Evolutionary conservation across 2,797 vertebrate genomes (phyloP).

Genomic region (Gallinago nigripennis): DNA sequence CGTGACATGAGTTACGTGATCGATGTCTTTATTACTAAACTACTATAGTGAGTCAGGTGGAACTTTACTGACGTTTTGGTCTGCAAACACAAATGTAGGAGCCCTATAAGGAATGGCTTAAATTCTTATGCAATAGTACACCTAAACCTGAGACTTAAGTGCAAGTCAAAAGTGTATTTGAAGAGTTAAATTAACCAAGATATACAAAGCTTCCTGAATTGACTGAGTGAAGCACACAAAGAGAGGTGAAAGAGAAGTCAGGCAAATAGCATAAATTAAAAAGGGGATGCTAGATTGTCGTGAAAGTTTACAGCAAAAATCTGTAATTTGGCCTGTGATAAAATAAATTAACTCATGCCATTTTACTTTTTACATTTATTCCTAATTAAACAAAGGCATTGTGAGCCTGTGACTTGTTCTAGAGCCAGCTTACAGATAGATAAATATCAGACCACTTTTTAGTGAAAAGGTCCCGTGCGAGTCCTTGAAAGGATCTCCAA

Average conservation of each 20-base stretch:
- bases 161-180: background rate
- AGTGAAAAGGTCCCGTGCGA: background rate
- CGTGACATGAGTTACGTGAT: fast-evolving
- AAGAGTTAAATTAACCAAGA: background rate
- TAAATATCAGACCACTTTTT: background rate
- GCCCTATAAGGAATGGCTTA: background rate
- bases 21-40: background rate
- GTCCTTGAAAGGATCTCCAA: background rate
- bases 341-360: background rate
- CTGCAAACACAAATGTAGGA: background rate
- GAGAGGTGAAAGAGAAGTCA: background rate
- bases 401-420: background rate
- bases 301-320: background rate
- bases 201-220: background rate
- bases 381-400: background rate
- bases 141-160: background rate
- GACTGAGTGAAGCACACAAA: background rate
- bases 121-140: background rate
- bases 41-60: background rate
- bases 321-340: background rate
- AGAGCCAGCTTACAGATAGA: background rate
- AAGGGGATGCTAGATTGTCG: fast-evolving
- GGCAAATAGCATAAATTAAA: background rate
- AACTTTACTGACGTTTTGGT: background rate
- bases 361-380: background rate